Evolutionary conservation across 2,797 vertebrate species (phyloP).

Genomic region (Rhynchonycteris naso): DNA sequence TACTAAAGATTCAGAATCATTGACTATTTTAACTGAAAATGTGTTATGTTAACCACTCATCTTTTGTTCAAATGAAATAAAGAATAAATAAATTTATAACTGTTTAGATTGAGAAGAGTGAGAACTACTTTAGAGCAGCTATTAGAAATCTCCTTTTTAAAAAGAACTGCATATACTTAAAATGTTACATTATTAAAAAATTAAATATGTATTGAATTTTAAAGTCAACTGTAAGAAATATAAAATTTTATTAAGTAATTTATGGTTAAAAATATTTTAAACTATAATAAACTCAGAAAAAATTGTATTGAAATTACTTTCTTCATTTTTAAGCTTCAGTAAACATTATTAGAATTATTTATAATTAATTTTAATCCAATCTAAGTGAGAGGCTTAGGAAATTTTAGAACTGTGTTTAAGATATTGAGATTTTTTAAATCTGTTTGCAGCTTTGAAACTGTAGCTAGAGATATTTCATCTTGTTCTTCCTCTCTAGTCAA

Average conservation of each 20-base stretch:
- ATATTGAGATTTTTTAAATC: neutral
- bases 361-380: constrained; percentile 4
- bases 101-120: neutral
- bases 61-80: constrained; percentile 22
- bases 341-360: neutral
- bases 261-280: neutral
- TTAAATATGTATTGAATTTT: neutral
- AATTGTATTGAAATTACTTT: constrained; percentile 12
- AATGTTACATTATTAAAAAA: neutral
- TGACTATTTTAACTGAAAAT: constrained; percentile 24
- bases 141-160: neutral
- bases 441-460: neutral
- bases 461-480: neutral
- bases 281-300: neutral
- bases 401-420: neutral
- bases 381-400: neutral
- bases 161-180: neutral
- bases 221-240: neutral
- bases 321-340: neutral
- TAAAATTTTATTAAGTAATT: neutral
- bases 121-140: neutral
- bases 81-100: neutral
- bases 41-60: neutral
- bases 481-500: neutral
- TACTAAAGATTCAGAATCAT: neutral